Evolutionary conservation across 37 sponge, comb jelly and placozoan species (phyloP), one percentile per base, ranked within the genome.

Genomic region (Bolinopsis microptera): DNA sequence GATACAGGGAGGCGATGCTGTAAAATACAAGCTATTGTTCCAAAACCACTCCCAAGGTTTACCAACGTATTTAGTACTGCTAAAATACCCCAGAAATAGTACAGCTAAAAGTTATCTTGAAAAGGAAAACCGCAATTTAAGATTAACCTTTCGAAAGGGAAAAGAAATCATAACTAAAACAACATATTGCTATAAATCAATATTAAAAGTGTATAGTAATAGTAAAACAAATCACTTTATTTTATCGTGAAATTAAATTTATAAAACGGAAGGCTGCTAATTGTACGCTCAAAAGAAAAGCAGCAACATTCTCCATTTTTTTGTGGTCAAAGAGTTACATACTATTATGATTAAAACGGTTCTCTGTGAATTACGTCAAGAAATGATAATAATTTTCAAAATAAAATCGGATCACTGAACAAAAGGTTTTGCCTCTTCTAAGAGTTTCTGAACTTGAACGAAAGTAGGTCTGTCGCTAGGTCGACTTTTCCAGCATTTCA

Each of bases 381-480:
- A 13, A 48, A 48, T 48, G 5, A 48, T 48, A 48, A 48, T 48
- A 48, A 48, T 48, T 48, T 48, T 70, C 30, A 80, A 80, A 80
- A 80, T 35, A 80, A 80, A 80, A 35, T 33, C 61, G 61, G 61
- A 36, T 80, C 82, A 80, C 30, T 22, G 82, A 21, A 34, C 34
- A 80, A 80, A 80, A 1, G 34, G 82, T 22, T 80, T 33, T 24
- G 38, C 82, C 21, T 80, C 37, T 80, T 80, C 38, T 80, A 96
- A 88, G 41, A 93, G 36, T 94, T 93, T 38, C 35, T 93, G 92
- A n/a, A 96, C 83, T 0, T 32, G 8, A 0, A 27, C 69, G 68
- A 98, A 98, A 35, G 94, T 93, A 0, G 97, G 99, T 38, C 99
- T 77, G 18, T 88, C 83, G 21, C 69, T 94, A 16, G 95, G 95